phyloP scores from a whole-genome alignment of 2,797 vertebrate genomes.

The Phrynocephalus vlangalii region DNA sequence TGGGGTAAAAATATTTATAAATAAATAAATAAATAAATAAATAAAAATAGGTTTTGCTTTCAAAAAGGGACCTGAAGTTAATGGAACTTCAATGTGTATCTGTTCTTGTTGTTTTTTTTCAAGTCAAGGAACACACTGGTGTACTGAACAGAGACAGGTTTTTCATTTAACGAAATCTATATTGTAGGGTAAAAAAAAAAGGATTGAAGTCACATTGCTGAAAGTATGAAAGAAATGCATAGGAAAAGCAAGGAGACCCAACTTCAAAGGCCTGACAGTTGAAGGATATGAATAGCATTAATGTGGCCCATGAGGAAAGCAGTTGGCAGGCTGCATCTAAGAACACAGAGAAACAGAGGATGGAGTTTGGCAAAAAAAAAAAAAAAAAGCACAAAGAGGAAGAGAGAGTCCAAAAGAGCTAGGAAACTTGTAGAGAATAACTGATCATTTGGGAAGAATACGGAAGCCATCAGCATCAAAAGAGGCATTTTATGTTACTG shows the following conservation, averaged over 20 bases:
- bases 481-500: not conserved
- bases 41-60: not conserved
- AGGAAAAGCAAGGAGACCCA: not conserved
- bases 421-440: not conserved
- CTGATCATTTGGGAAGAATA: not conserved
- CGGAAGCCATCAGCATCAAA: not conserved
- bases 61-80: not conserved
- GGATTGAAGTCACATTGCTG: not conserved
- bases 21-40: too few species aligned
- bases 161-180: not conserved
- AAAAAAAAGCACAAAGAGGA: constrained; percentile 1
- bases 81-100: not conserved
- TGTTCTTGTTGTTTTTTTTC: not conserved
- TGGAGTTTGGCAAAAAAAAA: not conserved
- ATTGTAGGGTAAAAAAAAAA: not conserved
- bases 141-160: not conserved
- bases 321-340: not conserved
- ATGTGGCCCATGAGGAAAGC: constrained; percentile 3
- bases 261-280: constrained; percentile 21
- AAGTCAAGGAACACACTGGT: not conserved
- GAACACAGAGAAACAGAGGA: not conserved
- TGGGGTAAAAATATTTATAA: too few species aligned
- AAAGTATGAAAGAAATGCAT: constrained; percentile 16
- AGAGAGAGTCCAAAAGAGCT: not conserved
- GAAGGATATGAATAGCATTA: constrained; percentile 18